phyloP scores from a whole-genome alignment of 2,797 vertebrate species.

The Synanceia verrucosa region DNA sequence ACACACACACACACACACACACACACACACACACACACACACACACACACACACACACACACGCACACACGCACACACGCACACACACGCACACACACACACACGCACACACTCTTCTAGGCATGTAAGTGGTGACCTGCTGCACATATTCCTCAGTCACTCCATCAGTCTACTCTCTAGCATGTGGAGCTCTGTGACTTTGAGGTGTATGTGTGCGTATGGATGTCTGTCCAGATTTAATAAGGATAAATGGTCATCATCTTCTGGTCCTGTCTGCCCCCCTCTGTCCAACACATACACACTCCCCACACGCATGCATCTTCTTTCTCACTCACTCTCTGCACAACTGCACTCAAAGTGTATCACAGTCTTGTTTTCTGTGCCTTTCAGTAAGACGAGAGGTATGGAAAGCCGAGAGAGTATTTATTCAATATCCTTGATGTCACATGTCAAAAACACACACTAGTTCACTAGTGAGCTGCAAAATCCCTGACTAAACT shows the following conservation, averaged over 20 bases:
- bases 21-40: neutral
- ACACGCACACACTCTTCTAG: constrained; percentile 43
- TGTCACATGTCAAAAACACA: too few species aligned
- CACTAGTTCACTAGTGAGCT: too few species aligned
- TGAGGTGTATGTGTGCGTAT: constrained; percentile 22
- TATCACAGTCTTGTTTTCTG: constrained; percentile 38
- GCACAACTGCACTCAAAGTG: constrained; percentile 60
- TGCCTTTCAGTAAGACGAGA: constrained; percentile 36
- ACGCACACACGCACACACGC: too few species aligned
- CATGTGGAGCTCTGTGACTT: constrained; percentile 65
- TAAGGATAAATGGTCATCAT: constrained; percentile 38
- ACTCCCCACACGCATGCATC: constrained; percentile 67
- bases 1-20: neutral
- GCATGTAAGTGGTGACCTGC: constrained; percentile 67
- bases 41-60: too few species aligned
- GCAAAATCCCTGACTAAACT: too few species aligned
- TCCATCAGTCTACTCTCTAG: constrained; percentile 61
- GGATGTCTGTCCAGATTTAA: constrained; percentile 27
- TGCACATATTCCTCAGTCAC: constrained; percentile 36
- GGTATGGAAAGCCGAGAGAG: too few species aligned
- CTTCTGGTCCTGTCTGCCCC: constrained; percentile 50
- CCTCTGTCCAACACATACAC: constrained; percentile 12
- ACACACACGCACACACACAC: constrained; percentile 2
- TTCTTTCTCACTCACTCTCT: constrained; percentile 47
- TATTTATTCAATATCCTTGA: too few species aligned